Conservation (phyloP, 35 echinoderm and acorn worm species). For the Eucidaris tribuloides region DNA sequence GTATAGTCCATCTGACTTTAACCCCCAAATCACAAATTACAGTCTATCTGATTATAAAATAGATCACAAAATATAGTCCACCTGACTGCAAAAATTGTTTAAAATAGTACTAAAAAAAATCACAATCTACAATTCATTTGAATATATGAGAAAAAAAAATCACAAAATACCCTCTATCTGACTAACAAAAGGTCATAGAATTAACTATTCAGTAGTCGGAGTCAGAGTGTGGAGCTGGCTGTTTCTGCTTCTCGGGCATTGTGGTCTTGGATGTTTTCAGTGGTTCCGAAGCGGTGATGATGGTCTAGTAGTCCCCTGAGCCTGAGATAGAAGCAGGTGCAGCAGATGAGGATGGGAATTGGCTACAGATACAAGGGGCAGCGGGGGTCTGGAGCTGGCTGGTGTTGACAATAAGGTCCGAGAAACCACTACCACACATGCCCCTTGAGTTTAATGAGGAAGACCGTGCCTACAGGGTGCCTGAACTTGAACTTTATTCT, state of each 20-base stretch:
- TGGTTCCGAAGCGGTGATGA: not conserved
- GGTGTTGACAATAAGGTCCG: not conserved
- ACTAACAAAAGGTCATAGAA: not conserved
- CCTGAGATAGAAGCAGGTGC: not conserved
- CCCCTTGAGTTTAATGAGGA: not conserved
- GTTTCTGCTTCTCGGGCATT: not conserved
- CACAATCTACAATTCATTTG: not conserved
- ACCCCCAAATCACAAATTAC: not conserved
- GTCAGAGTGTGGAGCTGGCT: not conserved
- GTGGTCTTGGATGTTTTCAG: conserved; percentile 1
- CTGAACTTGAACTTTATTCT: too few relatives aligned
- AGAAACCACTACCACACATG: not conserved
- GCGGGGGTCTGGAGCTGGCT: not conserved
- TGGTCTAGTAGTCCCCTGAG: not conserved
- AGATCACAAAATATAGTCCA: not conserved
- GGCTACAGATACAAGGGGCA: not conserved
- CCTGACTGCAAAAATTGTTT: not conserved
- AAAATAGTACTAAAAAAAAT: not conserved
- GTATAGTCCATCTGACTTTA: not conserved
- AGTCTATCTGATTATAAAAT: not conserved
- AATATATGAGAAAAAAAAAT: not conserved
- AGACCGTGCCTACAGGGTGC: not conserved
- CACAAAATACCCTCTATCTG: not conserved
- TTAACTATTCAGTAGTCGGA: not conserved
- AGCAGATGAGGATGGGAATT: not conserved